Evolutionary conservation across 2,797 vertebrate species (phyloP).

Genomic region (Amniataba percoides): DNA sequence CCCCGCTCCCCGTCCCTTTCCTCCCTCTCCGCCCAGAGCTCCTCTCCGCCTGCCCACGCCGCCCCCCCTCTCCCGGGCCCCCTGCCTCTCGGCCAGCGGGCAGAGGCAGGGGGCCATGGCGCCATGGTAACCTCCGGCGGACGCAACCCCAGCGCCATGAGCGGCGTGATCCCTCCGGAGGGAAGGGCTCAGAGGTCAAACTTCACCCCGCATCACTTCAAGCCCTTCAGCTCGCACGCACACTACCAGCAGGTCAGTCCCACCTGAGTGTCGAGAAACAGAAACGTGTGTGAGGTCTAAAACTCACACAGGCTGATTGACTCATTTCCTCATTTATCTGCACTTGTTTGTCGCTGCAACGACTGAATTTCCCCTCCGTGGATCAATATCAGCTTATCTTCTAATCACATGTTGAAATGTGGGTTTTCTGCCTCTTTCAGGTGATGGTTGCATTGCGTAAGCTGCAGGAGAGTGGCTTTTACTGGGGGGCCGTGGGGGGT

Average conservation of each 20-base stretch:
- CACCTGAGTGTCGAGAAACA: background rate
- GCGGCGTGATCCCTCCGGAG: constrained; percentile 85
- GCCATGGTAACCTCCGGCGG: constrained; percentile 76
- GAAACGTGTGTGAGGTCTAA: background rate
- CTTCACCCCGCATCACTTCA: constrained; percentile 90
- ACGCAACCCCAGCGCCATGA: constrained; percentile 89
- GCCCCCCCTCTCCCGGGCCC: constrained; percentile 74
- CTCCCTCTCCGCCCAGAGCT: constrained; percentile 27
- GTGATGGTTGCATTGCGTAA: constrained; percentile 93
- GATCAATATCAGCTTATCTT: too few species aligned
- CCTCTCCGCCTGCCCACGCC: constrained; percentile 63
- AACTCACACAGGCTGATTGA: background rate
- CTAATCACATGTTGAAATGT: background rate
- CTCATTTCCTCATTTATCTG: too few species aligned
- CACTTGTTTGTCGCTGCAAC: too few species aligned
- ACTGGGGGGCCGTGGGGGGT: constrained; percentile 95
- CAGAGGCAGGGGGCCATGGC: constrained; percentile 90
- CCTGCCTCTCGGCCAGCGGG: constrained; percentile 82
- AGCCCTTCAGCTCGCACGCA: constrained; percentile 95
- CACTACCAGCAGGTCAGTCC: constrained; percentile 93
- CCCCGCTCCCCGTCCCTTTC: constrained; percentile 45
- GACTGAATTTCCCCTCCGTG: too few species aligned
- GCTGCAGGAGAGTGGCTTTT: constrained; percentile 97
- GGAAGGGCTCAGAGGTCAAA: constrained; percentile 88
- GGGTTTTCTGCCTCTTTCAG: constrained; percentile 39